Evolutionary conservation across 2,113 vertebrate genomes (phyloP).

Genomic region (Anolis carolinensis): DNA sequence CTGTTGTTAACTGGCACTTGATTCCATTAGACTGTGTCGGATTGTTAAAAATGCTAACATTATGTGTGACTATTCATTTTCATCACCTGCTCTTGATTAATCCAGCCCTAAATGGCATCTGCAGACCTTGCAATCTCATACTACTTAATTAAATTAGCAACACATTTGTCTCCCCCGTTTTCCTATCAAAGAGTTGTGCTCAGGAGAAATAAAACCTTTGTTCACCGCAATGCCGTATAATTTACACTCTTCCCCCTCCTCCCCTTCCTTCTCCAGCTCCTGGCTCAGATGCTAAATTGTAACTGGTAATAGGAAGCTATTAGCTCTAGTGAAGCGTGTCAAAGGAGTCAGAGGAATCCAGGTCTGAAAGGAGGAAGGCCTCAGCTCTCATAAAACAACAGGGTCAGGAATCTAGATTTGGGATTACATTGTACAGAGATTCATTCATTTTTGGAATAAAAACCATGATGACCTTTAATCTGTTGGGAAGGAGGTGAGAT

Average conservation of each 20-base stretch:
- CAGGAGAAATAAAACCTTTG: conserved; percentile 82
- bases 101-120: conserved; percentile 78
- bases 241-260: conserved; percentile 72
- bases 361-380: conserved; percentile 58
- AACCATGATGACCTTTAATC: conserved; percentile 41
- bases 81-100: conserved; percentile 83
- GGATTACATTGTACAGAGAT: conserved; percentile 59
- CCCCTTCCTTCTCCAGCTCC: conserved; percentile 70
- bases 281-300: conserved; percentile 81
- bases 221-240: conserved; percentile 77
- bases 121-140: conserved; percentile 78
- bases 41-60: conserved; percentile 77
- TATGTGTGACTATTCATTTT: conserved; percentile 81
- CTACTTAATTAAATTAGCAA: conserved; percentile 87
- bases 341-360: conserved; percentile 68
- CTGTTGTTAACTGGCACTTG: conserved; percentile 70
- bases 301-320: conserved; percentile 81
- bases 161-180: conserved; percentile 83
- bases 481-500: conserved; percentile 22
- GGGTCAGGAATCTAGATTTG: conserved; percentile 67
- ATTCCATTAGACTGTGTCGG: conserved; percentile 75
- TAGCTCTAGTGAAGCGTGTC: conserved; percentile 77
- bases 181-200: conserved; percentile 82
- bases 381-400: conserved; percentile 57
- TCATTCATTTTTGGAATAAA: conserved; percentile 59